Evolutionary conservation across 2,113 vertebrate species (phyloP), one percentile per base, ranked within the genome.

Genomic region (Nanger granti): DNA sequence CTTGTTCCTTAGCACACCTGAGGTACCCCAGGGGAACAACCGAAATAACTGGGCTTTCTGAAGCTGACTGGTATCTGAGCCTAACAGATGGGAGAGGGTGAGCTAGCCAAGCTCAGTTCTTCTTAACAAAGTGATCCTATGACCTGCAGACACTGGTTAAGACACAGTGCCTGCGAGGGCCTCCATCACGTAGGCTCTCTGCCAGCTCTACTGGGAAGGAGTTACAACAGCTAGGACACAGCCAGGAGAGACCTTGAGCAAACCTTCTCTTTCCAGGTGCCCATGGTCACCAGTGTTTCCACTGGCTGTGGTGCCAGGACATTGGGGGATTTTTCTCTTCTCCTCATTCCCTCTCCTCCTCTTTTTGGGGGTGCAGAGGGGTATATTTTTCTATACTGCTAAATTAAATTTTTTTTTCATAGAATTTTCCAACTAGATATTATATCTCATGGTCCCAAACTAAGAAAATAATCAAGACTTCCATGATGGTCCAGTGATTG

Each of bases 401-500:
- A 49, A 73, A 73, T 73, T 64, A 0, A 41, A 37, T 57, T 7
- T 83, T 22, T 10, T 3, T 80, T 64, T 82, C 31, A 31, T 59
- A 47, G 22, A 14, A 29, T 29, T 52, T 85, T 91, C n/a, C 91
- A 55, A 91, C 28, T 64, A 80, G 11, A 31, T 49, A 37, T 11
- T 82, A 14, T 41, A 55, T 47, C 9, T 92, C 13, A 62, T 37
- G n/a, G 20, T 82, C 79, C 57, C 79, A 80, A 88, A 59, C 31
- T 82, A 54, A 95, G 47, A 95, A 86, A 86, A n/a, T 54, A 37
- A 76, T 76, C 37, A 76, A 41, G 69, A 76, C 69, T 76, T 41
- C 22, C 37, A 26, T 24, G 22, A 11, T 76, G 37, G 69, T 41
- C 69, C 11, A 41, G 69, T 76, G 22, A 41, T 13, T 76, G 69